Evolutionary conservation across 2,888 invertebrate species (phyloP), one percentile per base, ranked within the genome.

Genomic region (Yponomeuta evonymella): DNA sequence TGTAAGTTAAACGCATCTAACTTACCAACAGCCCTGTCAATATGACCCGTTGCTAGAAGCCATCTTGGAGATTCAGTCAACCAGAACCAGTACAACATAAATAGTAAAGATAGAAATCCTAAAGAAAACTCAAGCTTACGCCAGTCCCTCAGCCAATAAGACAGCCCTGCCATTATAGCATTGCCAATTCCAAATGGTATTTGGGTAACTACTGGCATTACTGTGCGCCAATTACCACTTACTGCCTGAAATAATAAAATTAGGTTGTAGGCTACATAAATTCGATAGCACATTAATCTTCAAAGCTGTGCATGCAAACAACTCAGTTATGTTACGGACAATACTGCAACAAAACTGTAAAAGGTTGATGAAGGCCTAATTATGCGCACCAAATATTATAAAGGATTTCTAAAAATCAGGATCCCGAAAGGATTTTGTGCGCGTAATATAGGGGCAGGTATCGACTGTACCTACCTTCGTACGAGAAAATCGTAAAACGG

Each of bases 31-130:
- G 94, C 94, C 79, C 92, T 84, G 48, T 92, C 84, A 62, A 82
- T 87, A 76, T 86, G 85, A 2, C 93, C 94, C 29, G 90, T 92
- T 11, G 93, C 93, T 71, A 94, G 75, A 48, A 95, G 81, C 94
- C 95, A 95, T 73, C 94, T 84, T 1, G 95, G 95, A 0, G 94
- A 94, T 82, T 95, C 95, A 0, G 94, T 93, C 76, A 94, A 79
- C 67, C 89, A 83, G 84, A 93, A 89, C 83, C 86, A 87, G 76
- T 88, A 90, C 0, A 85, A 73, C 48, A 94, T 81, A 75, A 84
- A 94, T 2, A 93, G 67, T n/a, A 90, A 83, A 30, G 94, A 93
- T 29, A 94, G 75, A 2, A 86, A 74, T 1, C 94, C 93, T 70
- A 95, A 81, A 8, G 88, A 84, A 43, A 94, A 84, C 79, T 95